Conservation (phyloP, 2,888 invertebrate species). For the Azorinus chamasolen region DNA sequence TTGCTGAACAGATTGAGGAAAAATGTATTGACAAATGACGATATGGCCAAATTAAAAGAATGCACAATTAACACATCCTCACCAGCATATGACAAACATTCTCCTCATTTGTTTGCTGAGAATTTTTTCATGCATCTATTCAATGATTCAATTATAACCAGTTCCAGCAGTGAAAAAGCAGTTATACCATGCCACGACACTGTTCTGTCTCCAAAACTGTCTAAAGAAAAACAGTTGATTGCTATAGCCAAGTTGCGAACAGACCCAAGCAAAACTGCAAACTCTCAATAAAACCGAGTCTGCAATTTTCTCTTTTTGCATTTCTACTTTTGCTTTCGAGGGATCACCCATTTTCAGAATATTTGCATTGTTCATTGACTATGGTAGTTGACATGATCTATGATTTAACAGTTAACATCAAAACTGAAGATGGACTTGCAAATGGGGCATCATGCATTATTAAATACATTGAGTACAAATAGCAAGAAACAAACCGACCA, state of each 20-base stretch:
- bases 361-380: conserved; percentile 21
- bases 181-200: conserved; percentile 22
- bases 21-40: conserved; percentile 46
- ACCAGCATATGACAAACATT: conserved; percentile 12
- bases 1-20: conserved; percentile 56
- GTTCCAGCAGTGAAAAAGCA: conserved; percentile 20
- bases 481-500: conserved; percentile 34
- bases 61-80: conserved; percentile 11
- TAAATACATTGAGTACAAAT: conserved; percentile 44
- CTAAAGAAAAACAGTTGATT: conserved; percentile 20
- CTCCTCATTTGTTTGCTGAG: conserved; percentile 47
- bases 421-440: conserved; percentile 54
- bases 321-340: too few species aligned
- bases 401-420: conserved; percentile 49
- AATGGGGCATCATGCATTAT: conserved; percentile 53
- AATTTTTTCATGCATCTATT: conserved; percentile 35
- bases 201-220: conserved; percentile 26
- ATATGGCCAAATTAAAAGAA: conserved; percentile 23
- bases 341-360: too few species aligned
- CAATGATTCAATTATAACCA: conserved; percentile 22
- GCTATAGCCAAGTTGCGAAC: conserved; percentile 19
- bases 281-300: too few species aligned
- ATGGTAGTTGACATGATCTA: conserved; percentile 38
- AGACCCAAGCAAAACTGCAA: conserved; percentile 35
- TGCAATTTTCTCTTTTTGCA: too few species aligned